Evolutionary conservation across 2,797 vertebrate genomes (phyloP), one percentile per base, ranked within the genome.

Genomic region (Trachurus trachurus): DNA sequence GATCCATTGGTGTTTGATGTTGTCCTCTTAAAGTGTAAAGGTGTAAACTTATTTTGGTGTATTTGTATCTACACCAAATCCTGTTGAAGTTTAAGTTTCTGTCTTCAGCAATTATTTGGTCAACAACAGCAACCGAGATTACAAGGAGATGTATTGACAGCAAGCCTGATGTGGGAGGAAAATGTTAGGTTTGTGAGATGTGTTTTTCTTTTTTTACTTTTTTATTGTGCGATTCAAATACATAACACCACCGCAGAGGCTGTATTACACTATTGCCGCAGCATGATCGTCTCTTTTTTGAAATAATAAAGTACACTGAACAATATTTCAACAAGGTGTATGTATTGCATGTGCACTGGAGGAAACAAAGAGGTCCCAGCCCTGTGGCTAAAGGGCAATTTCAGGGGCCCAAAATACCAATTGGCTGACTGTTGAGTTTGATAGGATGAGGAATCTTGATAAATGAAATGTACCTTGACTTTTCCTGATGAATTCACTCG

Each of bases 391-490:
- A 90, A 89, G 91, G 82, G 81, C 89, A 92, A 81, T 90, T 82
- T 88, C 66, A 82, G 67, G 57, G 61, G 64, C 31, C 42, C 77
- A 72, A 85, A 92, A 86, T 67, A 84, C 76, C 85, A 89, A 89
- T 91, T 81, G 85, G 81, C 64, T 83, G 76, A 84, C 76, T 87
- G 89, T 88, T 90, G 81, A 85, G 71, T 87, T 82, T 80, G 84
- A 93, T 89, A 83, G 88, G 75, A 90, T 77, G 78, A 87, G 84
- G 84, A 83, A 84, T 91, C 87, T 71, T 86, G 86, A 92, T 91
- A 63, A 92, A 91, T 88, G 65, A 92, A 94, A 94, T 90, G 80
- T 71, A 89, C 85, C 84, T 88, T 87, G 91, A 94, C 90, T 92
- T 78, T 78, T 87, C 71, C 73, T 92, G 93, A 95, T 95, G 84